A percentile compares a stretch with the other conserved stretches of the same genome.
Evolutionary conservation across 1,140 invertebrate genomes (phyloP).

Genomic region (Bombyx mori): DNA sequence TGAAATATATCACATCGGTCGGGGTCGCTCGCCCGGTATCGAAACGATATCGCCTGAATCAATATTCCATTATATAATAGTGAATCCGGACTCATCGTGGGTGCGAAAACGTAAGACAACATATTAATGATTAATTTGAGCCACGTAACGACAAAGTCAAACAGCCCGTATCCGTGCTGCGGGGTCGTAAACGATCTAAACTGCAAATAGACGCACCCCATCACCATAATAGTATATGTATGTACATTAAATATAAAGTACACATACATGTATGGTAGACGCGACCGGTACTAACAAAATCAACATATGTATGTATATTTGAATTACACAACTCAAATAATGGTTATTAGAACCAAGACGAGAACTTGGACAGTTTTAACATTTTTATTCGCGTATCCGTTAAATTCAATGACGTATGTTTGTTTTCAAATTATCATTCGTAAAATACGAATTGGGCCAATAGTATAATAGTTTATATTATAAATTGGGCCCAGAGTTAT

Average conservation of each 20-base stretch:
- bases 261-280: slow-evolving; percentile 26
- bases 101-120: not conserved
- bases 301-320: slow-evolving; percentile 36
- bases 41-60: slow-evolving; percentile 7
- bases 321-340: slow-evolving; percentile 50
- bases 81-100: not conserved
- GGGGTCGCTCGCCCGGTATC: slow-evolving; percentile 19
- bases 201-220: slow-evolving; percentile 45
- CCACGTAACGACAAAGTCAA: slow-evolving; percentile 26
- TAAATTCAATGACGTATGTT: not conserved
- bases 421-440: not conserved
- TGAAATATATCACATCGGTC: slow-evolving; percentile 5
- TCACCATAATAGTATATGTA: slow-evolving; percentile 28
- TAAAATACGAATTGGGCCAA: no score
- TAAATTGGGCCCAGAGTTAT: no score
- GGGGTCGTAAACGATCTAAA: slow-evolving; percentile 30
- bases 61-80: slow-evolving; percentile 11
- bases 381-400: not conserved
- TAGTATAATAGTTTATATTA: no score
- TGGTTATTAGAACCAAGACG: slow-evolving; percentile 30
- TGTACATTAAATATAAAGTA: slow-evolving; percentile 20
- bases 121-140: slow-evolving; percentile 17
- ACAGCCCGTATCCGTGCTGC: slow-evolving; percentile 17
- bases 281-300: slow-evolving; percentile 29
- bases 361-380: not conserved